Conservation (phyloP, 2,888 invertebrate genomes). For the Formica aserva region DNA sequence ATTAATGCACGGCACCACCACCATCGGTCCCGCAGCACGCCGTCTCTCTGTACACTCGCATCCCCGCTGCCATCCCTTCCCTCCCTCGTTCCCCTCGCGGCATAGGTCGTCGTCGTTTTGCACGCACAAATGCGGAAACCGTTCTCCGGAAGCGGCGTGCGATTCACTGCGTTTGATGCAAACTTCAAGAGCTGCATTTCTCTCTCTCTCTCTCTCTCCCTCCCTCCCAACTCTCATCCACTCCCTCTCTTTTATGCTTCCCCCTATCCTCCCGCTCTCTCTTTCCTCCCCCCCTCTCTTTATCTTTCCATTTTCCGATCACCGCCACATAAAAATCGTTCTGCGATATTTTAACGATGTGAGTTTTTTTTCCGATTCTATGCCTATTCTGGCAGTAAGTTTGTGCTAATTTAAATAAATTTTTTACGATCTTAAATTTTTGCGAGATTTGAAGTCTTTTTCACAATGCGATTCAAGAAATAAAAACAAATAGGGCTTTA, state of each 20-base stretch:
- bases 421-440: not conserved
- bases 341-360: slow-evolving; percentile 4
- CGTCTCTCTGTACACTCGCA: slow-evolving; percentile 32
- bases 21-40: slow-evolving; percentile 55
- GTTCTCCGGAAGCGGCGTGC: slow-evolving; percentile 48
- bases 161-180: slow-evolving; percentile 47
- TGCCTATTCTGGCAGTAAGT: not conserved
- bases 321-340: not conserved
- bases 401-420: not conserved
- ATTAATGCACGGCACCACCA: slow-evolving; percentile 75
- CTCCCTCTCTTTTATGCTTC: no score
- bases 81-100: slow-evolving; percentile 19
- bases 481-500: not conserved
- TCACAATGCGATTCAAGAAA: no score
- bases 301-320: not conserved
- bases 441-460: not conserved
- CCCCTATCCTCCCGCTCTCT: no score
- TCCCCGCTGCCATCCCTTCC: not conserved
- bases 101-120: slow-evolving; percentile 56
- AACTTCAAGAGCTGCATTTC: slow-evolving; percentile 15
- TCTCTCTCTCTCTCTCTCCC: not conserved
- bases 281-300: not conserved
- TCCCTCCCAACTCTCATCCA: not conserved
- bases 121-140: slow-evolving; percentile 65
- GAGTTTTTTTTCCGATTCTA: not conserved